These are phyloP conservation scores for Callipepla squamata DNA, from an alignment of 2,113 vertebrate genomes.

Conservation along the genomic window DNA sequence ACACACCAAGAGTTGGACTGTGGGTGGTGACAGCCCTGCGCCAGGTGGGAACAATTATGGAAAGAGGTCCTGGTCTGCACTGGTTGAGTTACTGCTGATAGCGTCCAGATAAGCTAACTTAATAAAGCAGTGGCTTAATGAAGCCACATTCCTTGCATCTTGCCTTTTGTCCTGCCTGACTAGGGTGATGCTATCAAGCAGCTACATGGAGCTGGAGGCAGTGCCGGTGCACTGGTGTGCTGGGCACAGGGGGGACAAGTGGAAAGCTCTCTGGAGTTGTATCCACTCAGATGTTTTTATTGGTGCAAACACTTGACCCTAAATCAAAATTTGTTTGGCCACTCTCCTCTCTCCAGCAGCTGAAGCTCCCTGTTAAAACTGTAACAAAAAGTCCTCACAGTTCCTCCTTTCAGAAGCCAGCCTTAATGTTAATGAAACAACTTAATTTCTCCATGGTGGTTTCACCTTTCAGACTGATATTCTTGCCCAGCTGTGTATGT, in stretches of 20 bases:
- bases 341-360: neutral
- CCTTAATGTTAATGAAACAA: neutral
- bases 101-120: conserved; percentile 70
- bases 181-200: neutral
- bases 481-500: neutral
- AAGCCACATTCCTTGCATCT: conserved; percentile 57
- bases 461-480: neutral
- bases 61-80: neutral
- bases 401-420: neutral
- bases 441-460: neutral
- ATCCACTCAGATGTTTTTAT: neutral
- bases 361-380: neutral
- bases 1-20: neutral
- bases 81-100: conserved; percentile 65
- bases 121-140: conserved; percentile 66
- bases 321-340: neutral
- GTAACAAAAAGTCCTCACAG: neutral
- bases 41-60: conserved; percentile 70
- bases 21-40: neutral
- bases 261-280: neutral
- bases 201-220: neutral
- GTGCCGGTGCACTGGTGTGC: accelerated
- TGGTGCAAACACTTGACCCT: neutral
- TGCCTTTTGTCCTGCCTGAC: conserved; percentile 25
- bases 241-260: too few species aligned